Evolutionary conservation across 2,797 vertebrate species (phyloP), one percentile per base, ranked within the genome.

Genomic region (Rousettus madagascariensis): DNA sequence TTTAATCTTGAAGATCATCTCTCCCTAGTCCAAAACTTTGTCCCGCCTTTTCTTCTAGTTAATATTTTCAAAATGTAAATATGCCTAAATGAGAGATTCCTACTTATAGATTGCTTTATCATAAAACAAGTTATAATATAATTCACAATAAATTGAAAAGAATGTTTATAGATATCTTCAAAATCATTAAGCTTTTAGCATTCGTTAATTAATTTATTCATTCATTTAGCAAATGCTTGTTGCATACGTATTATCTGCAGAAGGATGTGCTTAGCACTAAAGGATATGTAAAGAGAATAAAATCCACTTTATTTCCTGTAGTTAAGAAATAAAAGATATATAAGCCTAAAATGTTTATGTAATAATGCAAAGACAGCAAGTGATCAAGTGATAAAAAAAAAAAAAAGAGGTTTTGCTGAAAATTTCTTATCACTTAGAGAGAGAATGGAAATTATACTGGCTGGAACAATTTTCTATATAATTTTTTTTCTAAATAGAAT

Each of bases 361-460:
- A n/a, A 49, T 33, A 57, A 78, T 63, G 55, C 43, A 38, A 90
- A 95, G 43, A 71, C 19, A 91, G 85, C 6, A 88, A 43, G 75
- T 63, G 33, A 87, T 28, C 15, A 90, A 61, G 51, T 22, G 30
- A 15, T 16, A 46, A 12, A 49, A 17, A 57, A 49, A 22, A 15
- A 17, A 53, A 49, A 19, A 46, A 75, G 10, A 79, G 8, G 24
- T 49, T 78, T 77, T 68, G 51, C 59, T 3, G 9, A 53, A 95
- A 96, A 71, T 57, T 28, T 57, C 61, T 86, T 63, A 77, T 38
- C 28, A 84, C 46, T 91, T 83, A 78, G 71, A 89, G 30, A 91
- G 49, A 33, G 33, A 36, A 38, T 51, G 46, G 75, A 83, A 88
- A 91, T 63, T 17, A 53, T 24, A 53, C 30, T 49, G 22, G 11